Base-by-base conservation (phyloP, 2,888 invertebrate genomes). In the Andrena fulva region DNA sequence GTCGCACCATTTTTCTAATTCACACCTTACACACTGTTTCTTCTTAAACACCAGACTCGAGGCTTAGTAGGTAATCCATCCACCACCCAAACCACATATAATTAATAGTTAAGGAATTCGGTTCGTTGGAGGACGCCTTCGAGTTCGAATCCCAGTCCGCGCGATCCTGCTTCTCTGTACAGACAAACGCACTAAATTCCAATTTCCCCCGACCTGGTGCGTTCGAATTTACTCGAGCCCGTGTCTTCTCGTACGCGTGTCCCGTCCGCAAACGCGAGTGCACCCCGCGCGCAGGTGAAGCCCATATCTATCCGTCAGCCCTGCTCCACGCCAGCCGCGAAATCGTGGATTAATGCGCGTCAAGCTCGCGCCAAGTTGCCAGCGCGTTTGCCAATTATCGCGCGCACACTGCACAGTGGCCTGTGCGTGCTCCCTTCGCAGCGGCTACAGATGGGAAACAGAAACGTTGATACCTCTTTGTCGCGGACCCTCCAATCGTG, bases 321-420 rank as follows among this genome's bases (percentile, higher is more conserved):
- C 0, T 1, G 8, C 35, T 69, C 50, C 52, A 62, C 69, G 50
- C 12, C 10, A 35, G 77, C 59, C 29, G 80, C 69, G 69, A 70
- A 73, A 80, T 74, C 72, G 66, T 31, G 29, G 77, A 85, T 85
- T 80, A 85, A 66, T 59, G 78, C 8, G 27, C 83, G 84, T 82
- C 80, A 82, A 81, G 80, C 84, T 84, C 83, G 56, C 64, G 67
- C 35, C 62, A 80, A 83, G 71, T 83, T 77, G 69, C 60, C 48
- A 35, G 50, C 54, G 35, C 74, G 31, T 33, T 67, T 59, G 56
- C 70, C 81, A 78, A 85, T 87, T 87, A 84, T 79, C 72, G 60
- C 7, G 54, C 73, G n/a, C 54, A 10, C 48, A 74, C 59, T 27
- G 59, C 73, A 33, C 20, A 35, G 31, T 20, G 16, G 1, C 2